Evolutionary conservation across 2,888 invertebrate genomes (phyloP), one percentile per base, ranked within the genome.

Genomic region (Meandrusa payeni): DNA sequence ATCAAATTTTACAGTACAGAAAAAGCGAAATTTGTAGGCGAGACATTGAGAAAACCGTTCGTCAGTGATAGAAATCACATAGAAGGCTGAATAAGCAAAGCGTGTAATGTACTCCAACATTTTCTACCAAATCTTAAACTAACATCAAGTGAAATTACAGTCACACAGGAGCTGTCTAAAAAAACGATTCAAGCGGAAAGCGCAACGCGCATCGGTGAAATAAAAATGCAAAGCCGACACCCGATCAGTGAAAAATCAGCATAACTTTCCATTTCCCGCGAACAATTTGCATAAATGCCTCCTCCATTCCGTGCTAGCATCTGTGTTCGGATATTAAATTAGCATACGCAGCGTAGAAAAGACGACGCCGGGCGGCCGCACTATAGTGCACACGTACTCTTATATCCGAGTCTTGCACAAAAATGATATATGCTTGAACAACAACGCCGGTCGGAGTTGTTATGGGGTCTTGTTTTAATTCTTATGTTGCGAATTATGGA

Each of bases 241-340:
- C 41, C 52, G 54, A 57, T 55, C 57, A 56, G 60, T 57, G 52
- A 51, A 51, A 56, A 58, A 64, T 68, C 66, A 61, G 51, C 67
- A 65, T 62, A 61, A 64, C 62, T 64, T 59, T 66, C 58, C 55
- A 58, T 63, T 65, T 64, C 61, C 47, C 54, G 53, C 48, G 42
- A 38, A 23, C 27, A 12, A 59, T 62, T 61, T 52, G 52, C 56
- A 62, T 59, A 65, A 55, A 69, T 62, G 54, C 66, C 71, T 57
- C 47, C 57, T 70, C 71, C 67, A 58, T 62, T 59, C 57, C 20
- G 55, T 42, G 48, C 41, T 44, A 51, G 46, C 51, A 48, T 51
- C 51, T 41, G 40, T 51, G 46, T 47, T 42, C 41, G 47, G 47
- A 51, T 42, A 39, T 51, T 39, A 37, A 48, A 59, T 56, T 59